Base-by-base conservation (phyloP, 2,113 vertebrate genomes). In the Vidua chalybeata region DNA sequence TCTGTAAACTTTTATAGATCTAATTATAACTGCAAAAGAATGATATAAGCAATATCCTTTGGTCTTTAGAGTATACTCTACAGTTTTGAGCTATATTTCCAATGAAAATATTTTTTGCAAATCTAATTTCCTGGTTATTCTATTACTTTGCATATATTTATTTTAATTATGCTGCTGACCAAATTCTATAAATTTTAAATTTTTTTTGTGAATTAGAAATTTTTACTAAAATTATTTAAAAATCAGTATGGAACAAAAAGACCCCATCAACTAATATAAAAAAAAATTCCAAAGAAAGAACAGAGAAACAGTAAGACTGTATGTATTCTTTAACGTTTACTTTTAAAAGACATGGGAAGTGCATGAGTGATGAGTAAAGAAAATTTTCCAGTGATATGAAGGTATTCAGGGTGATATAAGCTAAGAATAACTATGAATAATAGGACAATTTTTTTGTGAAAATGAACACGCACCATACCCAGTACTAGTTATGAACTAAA, bases 181-280 rank as follows among this genome's bases (percentile, higher is more conserved):
- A 4, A 72, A 83, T 26, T 49, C 4, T 49, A 30, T 13, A 43
- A 7, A 10, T 41, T n/a, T 45, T 15, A 11, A 24, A 1, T 2
- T 7, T 27, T 23, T 27, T 43, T 31, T 35, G 3, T 61, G 33
- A 74, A 30, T 11, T 28, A 59, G 11, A 35, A 4, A 30, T 54
- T 66, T 75, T 7, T 49, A 4, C 5, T 59, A 55, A 71, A 91
- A 49, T 41, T 0, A 55, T 62, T 83, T 4, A 37, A 83, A 72
- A 88, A 35, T 5, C 4, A 20, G 7, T 26, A 15, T 33, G 18
- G 31, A 39, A 45, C 23, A 28, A 33, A 63, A 37, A 30, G 18
- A 0, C 2, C 2, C 21, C 6, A 35, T 5, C 6, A 59, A 35
- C 1, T 5, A 21, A 83, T 74, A 11, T 11, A 77, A 52, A 30